Evolutionary conservation across 2,113 vertebrate species (phyloP).

Genomic region (Falcunculus frontatus): DNA sequence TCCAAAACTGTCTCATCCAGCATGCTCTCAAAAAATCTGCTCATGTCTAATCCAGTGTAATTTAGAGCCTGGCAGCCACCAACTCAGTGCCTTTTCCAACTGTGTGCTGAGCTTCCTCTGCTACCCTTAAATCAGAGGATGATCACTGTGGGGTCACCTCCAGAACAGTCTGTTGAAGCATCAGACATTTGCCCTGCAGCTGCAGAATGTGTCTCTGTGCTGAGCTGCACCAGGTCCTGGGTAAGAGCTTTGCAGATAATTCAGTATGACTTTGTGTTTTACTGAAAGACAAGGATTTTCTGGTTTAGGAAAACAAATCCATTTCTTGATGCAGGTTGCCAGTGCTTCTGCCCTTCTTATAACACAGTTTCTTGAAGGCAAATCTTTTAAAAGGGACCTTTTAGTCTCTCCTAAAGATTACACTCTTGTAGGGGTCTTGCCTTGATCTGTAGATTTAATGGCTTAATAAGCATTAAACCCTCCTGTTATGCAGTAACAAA

Average conservation of each 20-base stretch:
- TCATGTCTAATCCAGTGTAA: neutral
- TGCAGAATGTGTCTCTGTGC: neutral
- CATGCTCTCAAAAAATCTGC: neutral
- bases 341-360: neutral
- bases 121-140: neutral
- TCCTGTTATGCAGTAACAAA: conserved; percentile 25
- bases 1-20: neutral
- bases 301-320: neutral
- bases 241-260: neutral
- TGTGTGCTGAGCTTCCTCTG: neutral
- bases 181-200: neutral
- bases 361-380: neutral
- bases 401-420: neutral
- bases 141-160: neutral
- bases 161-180: neutral
- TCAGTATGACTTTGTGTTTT: neutral
- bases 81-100: neutral
- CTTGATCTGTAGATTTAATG: conserved; percentile 35
- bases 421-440: conserved; percentile 1
- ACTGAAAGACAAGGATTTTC: neutral
- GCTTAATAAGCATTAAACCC: conserved; percentile 37
- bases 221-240: neutral
- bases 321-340: neutral
- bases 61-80: neutral
- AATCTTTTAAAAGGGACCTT: conserved; percentile 20